Conservation (phyloP, 1,140 invertebrate genomes). For the Pomphorhynchus laevis region DNA sequence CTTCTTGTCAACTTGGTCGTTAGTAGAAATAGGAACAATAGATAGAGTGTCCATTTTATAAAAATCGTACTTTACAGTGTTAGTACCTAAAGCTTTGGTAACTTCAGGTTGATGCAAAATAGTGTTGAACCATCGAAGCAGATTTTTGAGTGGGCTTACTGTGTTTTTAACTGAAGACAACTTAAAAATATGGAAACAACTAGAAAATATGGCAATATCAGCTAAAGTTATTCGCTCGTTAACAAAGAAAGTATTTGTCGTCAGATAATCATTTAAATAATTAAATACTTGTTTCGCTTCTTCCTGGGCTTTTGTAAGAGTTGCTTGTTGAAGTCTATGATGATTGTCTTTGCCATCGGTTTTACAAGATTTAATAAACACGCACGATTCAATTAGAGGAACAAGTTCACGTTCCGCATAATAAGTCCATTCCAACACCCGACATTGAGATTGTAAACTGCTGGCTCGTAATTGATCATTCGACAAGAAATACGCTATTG, state of each 20-base stretch:
- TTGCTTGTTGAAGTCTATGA: neutral
- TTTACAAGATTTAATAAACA: constrained; percentile 57
- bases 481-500: neutral
- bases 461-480: neutral
- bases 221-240: constrained; percentile 67
- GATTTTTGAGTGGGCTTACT: no score
- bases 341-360: constrained; percentile 32
- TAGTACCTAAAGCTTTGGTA: constrained; percentile 41
- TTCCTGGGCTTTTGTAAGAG: constrained; percentile 29
- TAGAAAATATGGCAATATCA: constrained; percentile 57
- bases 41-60: no score
- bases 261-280: constrained; percentile 40
- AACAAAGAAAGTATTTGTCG: constrained; percentile 54
- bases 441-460: constrained; percentile 49
- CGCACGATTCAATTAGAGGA: constrained; percentile 59
- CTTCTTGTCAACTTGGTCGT: no score
- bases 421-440: constrained; percentile 57
- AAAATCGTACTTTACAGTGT: no score
- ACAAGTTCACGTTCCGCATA: constrained; percentile 57
- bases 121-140: constrained; percentile 71
- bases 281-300: constrained; percentile 39
- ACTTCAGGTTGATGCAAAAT: constrained; percentile 55
- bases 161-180: no score
- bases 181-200: constrained; percentile 27
- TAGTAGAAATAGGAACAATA: no score